A percentile compares a stretch with the other conserved stretches of the same genome.
Evolutionary conservation across 2,113 vertebrate genomes (phyloP).

Genomic region (Piaya cayana): DNA sequence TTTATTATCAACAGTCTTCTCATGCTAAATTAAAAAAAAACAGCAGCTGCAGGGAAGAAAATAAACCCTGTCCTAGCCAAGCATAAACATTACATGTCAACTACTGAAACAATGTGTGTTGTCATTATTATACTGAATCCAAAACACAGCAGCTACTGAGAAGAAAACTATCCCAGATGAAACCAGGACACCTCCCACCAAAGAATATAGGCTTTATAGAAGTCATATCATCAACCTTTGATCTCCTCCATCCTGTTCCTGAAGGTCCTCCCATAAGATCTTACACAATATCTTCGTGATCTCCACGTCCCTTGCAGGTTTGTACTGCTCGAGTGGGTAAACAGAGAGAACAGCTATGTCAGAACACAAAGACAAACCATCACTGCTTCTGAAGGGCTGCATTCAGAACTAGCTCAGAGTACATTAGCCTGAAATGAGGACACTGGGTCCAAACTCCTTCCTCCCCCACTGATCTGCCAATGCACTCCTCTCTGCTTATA

Average conservation of each 20-base stretch:
- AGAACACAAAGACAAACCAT: neutral
- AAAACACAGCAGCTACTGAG: too few species aligned
- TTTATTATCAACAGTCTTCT: too few species aligned
- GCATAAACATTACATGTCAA: too few species aligned
- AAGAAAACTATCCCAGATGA: too few species aligned
- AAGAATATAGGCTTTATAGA: neutral
- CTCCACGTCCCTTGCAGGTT: conserved; percentile 7
- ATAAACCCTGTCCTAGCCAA: too few species aligned
- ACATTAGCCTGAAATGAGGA: neutral
- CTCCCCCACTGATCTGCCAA: neutral
- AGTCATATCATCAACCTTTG: neutral
- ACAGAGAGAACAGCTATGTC: neutral
- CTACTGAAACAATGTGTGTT: too few species aligned
- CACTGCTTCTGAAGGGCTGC: neutral
- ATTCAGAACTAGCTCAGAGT: neutral
- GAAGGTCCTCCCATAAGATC: conserved; percentile 47
- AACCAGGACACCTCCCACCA: neutral
- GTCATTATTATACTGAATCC: too few species aligned
- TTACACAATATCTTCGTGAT: conserved; percentile 52
- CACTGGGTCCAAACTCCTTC: neutral
- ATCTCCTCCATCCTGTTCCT: neutral
- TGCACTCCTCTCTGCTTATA: neutral
- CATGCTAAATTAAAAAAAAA: too few species aligned
- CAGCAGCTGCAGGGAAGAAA: too few species aligned
- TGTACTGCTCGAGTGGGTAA: conserved; percentile 41